These are phyloP conservation scores for Lacerta agilis DNA, from an alignment of 2,797 vertebrate genomes.

Conservation along the genomic window DNA sequence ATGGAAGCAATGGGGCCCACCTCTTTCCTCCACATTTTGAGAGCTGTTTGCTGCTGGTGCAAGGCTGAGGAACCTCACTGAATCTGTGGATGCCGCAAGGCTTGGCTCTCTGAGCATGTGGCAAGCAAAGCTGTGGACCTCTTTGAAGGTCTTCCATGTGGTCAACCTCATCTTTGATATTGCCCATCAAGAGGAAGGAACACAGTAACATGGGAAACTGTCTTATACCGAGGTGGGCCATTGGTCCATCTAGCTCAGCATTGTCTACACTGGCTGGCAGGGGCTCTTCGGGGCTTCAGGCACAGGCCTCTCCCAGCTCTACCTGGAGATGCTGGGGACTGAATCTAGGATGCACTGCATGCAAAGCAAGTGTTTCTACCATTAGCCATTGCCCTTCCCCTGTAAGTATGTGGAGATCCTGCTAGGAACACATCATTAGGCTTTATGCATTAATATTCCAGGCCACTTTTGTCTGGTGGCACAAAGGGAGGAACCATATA, in stretches of 20 bases:
- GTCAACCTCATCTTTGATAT: background rate
- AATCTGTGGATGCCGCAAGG: fast-evolving
- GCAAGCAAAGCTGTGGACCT: background rate
- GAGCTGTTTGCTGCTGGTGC: background rate
- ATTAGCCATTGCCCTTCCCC: background rate
- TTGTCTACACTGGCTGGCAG: too few relatives aligned
- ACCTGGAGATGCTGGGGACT: too few relatives aligned
- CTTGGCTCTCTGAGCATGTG: too few relatives aligned
- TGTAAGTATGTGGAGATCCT: background rate
- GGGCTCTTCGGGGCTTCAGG: too few relatives aligned
- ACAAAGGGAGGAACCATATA: background rate
- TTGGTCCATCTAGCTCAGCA: background rate
- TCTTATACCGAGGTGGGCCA: background rate
- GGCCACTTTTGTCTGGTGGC: background rate
- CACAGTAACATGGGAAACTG: background rate
- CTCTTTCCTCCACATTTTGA: background rate
- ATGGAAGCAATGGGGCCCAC: background rate
- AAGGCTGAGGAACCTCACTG: background rate
- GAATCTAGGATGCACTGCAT: too few relatives aligned
- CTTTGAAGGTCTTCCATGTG: too few relatives aligned
- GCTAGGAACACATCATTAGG: background rate
- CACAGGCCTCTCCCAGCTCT: too few relatives aligned
- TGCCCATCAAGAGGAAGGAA: background rate
- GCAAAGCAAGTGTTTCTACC: too few relatives aligned
- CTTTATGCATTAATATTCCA: background rate